Evolutionary conservation across 2,888 invertebrate genomes (phyloP).

Genomic region (Tipula vernalis): DNA sequence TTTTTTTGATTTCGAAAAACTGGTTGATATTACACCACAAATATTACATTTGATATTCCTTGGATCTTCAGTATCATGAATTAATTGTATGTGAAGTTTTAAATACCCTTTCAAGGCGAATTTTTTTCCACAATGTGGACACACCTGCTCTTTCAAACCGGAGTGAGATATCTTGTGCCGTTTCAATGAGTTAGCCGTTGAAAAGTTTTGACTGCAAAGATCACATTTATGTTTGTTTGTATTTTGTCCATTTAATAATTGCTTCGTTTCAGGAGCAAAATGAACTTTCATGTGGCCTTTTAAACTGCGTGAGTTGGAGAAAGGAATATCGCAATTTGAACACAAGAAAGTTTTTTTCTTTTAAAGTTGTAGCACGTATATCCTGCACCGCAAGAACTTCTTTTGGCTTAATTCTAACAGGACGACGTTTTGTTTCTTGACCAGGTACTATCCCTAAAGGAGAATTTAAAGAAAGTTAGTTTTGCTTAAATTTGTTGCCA

Average conservation of each 20-base stretch:
- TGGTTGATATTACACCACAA: not conserved
- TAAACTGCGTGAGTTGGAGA: not conserved
- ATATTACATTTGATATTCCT: not conserved
- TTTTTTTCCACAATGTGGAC: not conserved
- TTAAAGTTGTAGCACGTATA: not conserved
- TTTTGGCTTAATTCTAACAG: too few relatives aligned
- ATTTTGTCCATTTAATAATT: not conserved
- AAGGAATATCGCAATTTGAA: not conserved
- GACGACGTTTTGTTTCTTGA: too few relatives aligned
- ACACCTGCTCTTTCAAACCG: not conserved
- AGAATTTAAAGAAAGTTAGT: too few relatives aligned
- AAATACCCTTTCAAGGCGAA: not conserved
- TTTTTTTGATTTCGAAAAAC: not conserved
- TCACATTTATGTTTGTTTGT: not conserved
- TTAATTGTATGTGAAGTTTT: not conserved
- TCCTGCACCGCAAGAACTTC: not conserved
- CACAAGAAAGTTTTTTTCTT: not conserved
- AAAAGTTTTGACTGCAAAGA: not conserved
- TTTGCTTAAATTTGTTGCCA: too few relatives aligned
- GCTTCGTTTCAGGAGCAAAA: not conserved
- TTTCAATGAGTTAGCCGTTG: not conserved
- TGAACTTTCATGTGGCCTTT: not conserved
- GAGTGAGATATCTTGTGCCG: not conserved
- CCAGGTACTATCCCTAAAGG: too few relatives aligned
- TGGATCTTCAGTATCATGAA: not conserved